These are phyloP conservation scores for Anguilla megastoma DNA, from an alignment of 2,797 vertebrate species.

Conservation along the genomic window DNA sequence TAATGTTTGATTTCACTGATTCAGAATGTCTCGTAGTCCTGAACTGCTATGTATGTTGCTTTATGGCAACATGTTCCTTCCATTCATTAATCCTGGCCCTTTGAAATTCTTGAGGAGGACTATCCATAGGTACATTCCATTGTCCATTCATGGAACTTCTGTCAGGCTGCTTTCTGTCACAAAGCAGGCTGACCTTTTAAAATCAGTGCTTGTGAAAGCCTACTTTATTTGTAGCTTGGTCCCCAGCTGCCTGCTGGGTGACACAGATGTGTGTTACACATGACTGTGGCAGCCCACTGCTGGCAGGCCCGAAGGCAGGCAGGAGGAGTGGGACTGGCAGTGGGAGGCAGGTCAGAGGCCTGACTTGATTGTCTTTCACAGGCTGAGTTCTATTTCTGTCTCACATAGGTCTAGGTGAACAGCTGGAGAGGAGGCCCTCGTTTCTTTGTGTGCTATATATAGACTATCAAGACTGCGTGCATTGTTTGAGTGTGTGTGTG, in stretches of 20 bases:
- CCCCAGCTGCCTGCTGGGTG: slow-evolving; percentile 3
- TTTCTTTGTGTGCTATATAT: slow-evolving; percentile 17
- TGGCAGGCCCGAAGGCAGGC: not conserved
- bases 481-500: not conserved
- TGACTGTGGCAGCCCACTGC: not conserved
- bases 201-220: not conserved
- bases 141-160: not conserved
- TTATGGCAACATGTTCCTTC: not conserved
- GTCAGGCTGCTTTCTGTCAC: not conserved
- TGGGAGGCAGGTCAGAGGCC: not conserved
- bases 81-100: not conserved
- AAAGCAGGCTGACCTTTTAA: not conserved
- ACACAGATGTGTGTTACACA: not conserved
- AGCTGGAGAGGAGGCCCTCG: slow-evolving; percentile 25
- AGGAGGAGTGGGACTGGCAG: not conserved
- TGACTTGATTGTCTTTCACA: slow-evolving; percentile 33
- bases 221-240: slow-evolving; percentile 15
- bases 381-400: slow-evolving; percentile 29
- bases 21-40: not conserved
- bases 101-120: not conserved
- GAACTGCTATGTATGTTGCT: not conserved
- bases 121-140: not conserved
- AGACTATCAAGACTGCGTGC: not conserved
- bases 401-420: slow-evolving; percentile 15
- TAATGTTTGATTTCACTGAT: not conserved